A percentile compares a stretch with the other conserved stretches of the same genome.
These are phyloP conservation scores for Nomada flava DNA, from an alignment of 2,888 invertebrate genomes.

Conservation along the genomic window DNA sequence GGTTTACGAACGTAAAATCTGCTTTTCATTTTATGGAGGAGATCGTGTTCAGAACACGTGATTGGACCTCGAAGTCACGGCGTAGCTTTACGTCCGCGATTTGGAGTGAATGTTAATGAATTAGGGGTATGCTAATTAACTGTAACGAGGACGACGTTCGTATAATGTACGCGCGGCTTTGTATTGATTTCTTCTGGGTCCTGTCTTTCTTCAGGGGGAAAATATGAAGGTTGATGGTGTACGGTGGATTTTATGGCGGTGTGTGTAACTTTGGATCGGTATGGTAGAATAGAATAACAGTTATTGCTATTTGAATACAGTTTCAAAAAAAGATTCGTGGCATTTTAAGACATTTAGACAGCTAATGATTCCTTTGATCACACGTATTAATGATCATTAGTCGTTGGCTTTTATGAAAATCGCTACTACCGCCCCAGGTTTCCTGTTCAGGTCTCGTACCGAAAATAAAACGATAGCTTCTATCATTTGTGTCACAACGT, in stretches of 20 bases:
- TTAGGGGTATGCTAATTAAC: too few relatives aligned
- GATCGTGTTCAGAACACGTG: not conserved
- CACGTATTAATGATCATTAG: not conserved
- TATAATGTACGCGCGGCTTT: too few relatives aligned
- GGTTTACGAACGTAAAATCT: constrained; percentile 3
- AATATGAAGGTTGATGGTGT: too few relatives aligned
- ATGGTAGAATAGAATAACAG: too few relatives aligned
- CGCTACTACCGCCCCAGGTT: not conserved
- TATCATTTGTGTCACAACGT: not conserved
- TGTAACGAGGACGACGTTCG: too few relatives aligned
- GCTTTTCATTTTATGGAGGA: not conserved
- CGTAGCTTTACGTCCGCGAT: not conserved
- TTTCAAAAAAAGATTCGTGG: not conserved
- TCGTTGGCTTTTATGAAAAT: not conserved
- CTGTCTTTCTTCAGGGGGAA: too few relatives aligned
- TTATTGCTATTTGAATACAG: too few relatives aligned
- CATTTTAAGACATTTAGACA: constrained; percentile 23
- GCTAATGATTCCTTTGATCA: constrained; percentile 12
- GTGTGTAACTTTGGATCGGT: too few relatives aligned
- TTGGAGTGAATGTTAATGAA: not conserved
- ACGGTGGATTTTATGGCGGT: too few relatives aligned
- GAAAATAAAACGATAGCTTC: constrained; percentile 17
- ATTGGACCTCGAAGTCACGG: not conserved
- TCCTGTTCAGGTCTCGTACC: not conserved
- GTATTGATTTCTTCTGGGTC: too few relatives aligned